Evolutionary conservation across 92 coral and sea anemone genomes (phyloP).

Genomic region (Palythoa grandiflora): DNA sequence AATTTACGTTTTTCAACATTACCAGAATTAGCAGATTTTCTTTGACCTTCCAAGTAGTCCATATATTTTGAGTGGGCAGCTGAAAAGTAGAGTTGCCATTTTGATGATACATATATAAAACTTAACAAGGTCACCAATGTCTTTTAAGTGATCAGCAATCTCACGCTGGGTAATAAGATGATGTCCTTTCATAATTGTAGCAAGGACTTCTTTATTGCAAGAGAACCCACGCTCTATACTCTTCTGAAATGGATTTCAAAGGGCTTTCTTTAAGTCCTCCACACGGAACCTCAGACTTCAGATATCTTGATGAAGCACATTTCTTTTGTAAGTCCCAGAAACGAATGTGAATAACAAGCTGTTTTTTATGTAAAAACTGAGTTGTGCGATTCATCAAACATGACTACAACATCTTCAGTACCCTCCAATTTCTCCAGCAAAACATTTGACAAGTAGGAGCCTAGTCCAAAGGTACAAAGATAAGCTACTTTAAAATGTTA

Average conservation of each 20-base stretch:
- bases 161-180: no score
- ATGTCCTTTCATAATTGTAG: no score
- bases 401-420: slow-evolving; percentile 17
- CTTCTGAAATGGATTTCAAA: slow-evolving; percentile 21
- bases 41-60: no score
- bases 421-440: slow-evolving; percentile 19
- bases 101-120: no score
- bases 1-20: no score
- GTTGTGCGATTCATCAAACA: not conserved
- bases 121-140: no score
- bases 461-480: slow-evolving; percentile 4
- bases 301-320: not conserved
- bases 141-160: no score
- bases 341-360: not conserved
- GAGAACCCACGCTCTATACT: no score
- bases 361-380: not conserved
- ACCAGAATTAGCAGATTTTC: no score
- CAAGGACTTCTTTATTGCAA: no score
- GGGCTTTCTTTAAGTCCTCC: slow-evolving; percentile 1
- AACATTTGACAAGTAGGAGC: slow-evolving; percentile 9
- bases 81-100: no score
- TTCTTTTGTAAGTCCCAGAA: slow-evolving; percentile 2
- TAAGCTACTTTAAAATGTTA: not conserved
- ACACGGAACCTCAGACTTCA: not conserved
- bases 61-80: no score